Base-by-base conservation (phyloP, 1,140 invertebrate species). In the Brachionus asplanchnoidis region DNA sequence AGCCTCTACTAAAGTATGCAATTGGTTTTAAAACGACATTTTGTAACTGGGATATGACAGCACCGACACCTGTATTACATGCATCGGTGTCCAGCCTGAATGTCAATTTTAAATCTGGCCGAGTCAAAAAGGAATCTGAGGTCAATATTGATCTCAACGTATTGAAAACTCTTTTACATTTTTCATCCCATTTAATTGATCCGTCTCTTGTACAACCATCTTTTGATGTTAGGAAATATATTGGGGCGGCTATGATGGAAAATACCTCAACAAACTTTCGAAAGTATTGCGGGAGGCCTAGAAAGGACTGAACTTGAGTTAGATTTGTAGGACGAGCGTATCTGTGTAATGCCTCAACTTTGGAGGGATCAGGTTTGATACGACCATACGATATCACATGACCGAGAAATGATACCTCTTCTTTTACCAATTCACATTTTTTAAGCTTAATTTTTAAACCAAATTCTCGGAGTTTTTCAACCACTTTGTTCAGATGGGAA, bases 11-110 rank as follows among this genome's bases (percentile, higher is more conserved):
- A 17, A 77, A 77, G 23, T 32, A 77, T 40, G n/a, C 73, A 53
- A 77, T 53, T 26, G 73, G 73, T 77, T 40, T 44, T 44, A 17
- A 44, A 46, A 26, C 73, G 17, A 3, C 36, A 42, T 77, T 53
- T 20, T 46, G 46, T 9, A 46, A 14, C 86, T 91, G 90, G 11
- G 87, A 87, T 20, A 91, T 68, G 1, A 90, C 87, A 23, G 88
- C 89, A 5, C 88, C 88, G 32, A 91, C 86, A 14, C 88, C 88
- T 84, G 87, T 85, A 14, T 88, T 87, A 50, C 87, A 88, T 17
- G 89, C 90, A 86, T 92, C 91, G 0, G 89, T 90, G 42, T 90
- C 88, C 1, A 90, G 85, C 1, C 88, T 88, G 60, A 90, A 89
- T 0, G 85, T 86, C 84, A 88, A 84, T 3, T 50, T 73, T 40